phyloP scores from a whole-genome alignment of 2,888 invertebrate species.

The Caenorhabditis sp. region DNA sequence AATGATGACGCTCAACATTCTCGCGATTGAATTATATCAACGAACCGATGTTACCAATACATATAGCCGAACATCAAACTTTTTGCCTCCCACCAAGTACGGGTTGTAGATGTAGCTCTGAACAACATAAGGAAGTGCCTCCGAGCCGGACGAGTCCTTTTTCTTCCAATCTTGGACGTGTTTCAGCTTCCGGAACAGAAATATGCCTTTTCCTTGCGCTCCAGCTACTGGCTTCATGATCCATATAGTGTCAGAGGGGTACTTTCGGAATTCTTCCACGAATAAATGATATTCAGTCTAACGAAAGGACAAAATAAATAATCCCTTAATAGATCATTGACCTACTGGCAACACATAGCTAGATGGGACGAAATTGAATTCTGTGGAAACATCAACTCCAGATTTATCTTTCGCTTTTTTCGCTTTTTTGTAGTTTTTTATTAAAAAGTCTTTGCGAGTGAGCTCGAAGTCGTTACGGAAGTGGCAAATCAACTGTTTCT shows the following conservation, averaged over 20 bases:
- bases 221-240: conserved; percentile 84
- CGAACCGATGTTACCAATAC: conserved; percentile 82
- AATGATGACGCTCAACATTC: no score
- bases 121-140: conserved; percentile 81
- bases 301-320: background rate
- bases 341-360: conserved; percentile 83
- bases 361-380: conserved; percentile 82
- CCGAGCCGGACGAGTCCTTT: conserved; percentile 67
- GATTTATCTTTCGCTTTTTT: conserved; percentile 66
- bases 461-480: conserved; percentile 83
- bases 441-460: conserved; percentile 82
- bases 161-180: conserved; percentile 82
- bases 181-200: conserved; percentile 82
- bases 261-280: conserved; percentile 83
- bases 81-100: conserved; percentile 83
- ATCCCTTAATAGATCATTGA: background rate
- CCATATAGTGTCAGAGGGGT: conserved; percentile 82
- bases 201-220: conserved; percentile 84
- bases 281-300: conserved; percentile 83
- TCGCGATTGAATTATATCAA: no score
- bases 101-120: conserved; percentile 83
- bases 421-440: conserved; percentile 76
- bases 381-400: conserved; percentile 44
- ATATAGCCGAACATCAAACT: conserved; percentile 84
- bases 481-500: conserved; percentile 83